phyloP scores from a whole-genome alignment of 2,113 vertebrate species.

The Oreocharis arfaki region DNA sequence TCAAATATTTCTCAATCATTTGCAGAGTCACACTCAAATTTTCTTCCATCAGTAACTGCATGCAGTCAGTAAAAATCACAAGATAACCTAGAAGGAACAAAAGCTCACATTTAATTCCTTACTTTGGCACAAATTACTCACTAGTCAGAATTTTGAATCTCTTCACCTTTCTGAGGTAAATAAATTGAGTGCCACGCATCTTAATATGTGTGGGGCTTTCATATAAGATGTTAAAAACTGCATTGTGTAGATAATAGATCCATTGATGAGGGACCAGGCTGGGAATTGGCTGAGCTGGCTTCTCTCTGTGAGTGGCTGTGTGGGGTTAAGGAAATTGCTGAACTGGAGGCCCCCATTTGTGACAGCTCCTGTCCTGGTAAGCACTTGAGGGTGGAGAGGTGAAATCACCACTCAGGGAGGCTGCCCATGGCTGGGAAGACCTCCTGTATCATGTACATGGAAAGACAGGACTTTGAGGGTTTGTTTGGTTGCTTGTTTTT shows the following conservation, averaged over 20 bases:
- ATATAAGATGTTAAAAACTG: conserved; percentile 35
- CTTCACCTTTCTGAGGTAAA: conserved; percentile 40
- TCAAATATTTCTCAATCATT: background rate
- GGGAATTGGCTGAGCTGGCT: background rate
- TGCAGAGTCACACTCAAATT: background rate
- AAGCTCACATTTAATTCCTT: conserved; percentile 13
- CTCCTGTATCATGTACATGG: background rate
- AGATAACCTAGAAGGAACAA: conserved; percentile 31
- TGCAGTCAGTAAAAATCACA: background rate
- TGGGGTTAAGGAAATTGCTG: background rate
- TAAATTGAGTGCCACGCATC: conserved; percentile 2
- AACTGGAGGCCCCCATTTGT: background rate
- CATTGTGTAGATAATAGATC: conserved; percentile 19
- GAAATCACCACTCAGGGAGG: background rate
- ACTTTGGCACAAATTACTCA: conserved; percentile 19
- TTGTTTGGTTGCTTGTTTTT: background rate
- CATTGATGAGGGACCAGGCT: conserved; percentile 11
- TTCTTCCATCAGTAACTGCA: background rate
- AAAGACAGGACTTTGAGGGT: background rate
- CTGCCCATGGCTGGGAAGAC: background rate
- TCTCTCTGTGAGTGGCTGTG: background rate
- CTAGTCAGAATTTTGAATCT: conserved; percentile 39
- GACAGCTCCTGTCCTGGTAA: background rate
- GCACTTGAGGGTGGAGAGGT: background rate
- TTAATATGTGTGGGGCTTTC: conserved; percentile 30